Conservation (phyloP, 2,797 vertebrate species). For the Typhlichthys subterraneus region DNA sequence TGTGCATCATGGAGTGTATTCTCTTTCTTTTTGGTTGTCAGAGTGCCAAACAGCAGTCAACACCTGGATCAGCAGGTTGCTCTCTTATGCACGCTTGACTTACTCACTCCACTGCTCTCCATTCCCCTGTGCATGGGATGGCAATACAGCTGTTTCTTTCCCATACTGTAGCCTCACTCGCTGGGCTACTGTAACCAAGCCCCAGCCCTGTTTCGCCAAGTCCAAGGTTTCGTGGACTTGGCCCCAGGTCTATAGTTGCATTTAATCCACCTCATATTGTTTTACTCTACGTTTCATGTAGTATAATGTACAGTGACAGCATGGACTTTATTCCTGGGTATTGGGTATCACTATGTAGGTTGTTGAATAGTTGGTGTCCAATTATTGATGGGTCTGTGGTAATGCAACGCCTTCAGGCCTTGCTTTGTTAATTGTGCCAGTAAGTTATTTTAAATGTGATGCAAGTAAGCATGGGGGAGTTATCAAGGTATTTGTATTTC, state of each 20-base stretch:
- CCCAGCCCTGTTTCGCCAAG: conserved; percentile 47
- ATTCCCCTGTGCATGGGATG: conserved; percentile 48
- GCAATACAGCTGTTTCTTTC: conserved; percentile 65
- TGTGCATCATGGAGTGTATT: conserved; percentile 45
- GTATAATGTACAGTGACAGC: conserved; percentile 52
- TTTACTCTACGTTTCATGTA: conserved; percentile 54
- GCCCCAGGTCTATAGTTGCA: conserved; percentile 35
- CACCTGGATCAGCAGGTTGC: conserved; percentile 73
- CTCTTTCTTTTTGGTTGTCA: conserved; percentile 53
- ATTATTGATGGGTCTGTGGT: conserved; percentile 28
- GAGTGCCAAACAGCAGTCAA: conserved; percentile 64
- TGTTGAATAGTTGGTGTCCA: conserved; percentile 52
- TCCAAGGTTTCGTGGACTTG: conserved; percentile 44
- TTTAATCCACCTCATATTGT: conserved; percentile 41
- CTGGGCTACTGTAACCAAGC: conserved; percentile 58
- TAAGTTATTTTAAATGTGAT: conserved; percentile 54
- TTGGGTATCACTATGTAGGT: conserved; percentile 42
- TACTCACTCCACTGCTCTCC: conserved; percentile 67
- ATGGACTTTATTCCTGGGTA: conserved; percentile 31
- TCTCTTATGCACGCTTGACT: conserved; percentile 58
- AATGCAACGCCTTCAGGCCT: conserved; percentile 19
- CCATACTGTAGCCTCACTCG: conserved; percentile 23
- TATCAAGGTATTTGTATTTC: conserved; percentile 56
- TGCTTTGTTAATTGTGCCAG: conserved; percentile 62
- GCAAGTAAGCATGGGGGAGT: conserved; percentile 35